Base-by-base conservation (phyloP, 2,888 invertebrate genomes). In the Pemphredon lugubris region DNA sequence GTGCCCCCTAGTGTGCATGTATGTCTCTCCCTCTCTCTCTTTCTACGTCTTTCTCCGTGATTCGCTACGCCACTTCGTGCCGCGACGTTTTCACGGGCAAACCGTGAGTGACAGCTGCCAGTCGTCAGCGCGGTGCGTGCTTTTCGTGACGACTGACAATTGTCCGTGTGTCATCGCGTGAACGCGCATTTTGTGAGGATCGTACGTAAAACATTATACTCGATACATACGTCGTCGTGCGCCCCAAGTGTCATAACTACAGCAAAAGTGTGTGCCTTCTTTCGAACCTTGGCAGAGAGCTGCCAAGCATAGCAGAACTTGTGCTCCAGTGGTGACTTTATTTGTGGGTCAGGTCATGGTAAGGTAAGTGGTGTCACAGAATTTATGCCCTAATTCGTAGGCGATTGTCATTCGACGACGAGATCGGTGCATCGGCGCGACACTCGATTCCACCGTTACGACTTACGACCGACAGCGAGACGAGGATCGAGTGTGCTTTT, bases 331-430 rank as follows among this genome's bases (percentile, higher is more conserved):
- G 42, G 55, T 67, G 64, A 53, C 72, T 73, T 77, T 60, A 76
- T 77, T 85, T 79, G 79, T 83, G 81, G 77, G 81, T 79, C 84
- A 83, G 84, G 87, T 83, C 83, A 88, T 87, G 88, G 88, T 88
- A 82, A 88, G 88, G 88, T 88, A 84, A 63, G 87, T 63, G 50
- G 73, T 44, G 53, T 64, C 54, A 70, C 11, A 23, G 34, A 34
- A 48, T 23, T 14, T 34, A 26, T 11, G 21, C 7, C 44, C 7
- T 7, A 14, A 11, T 32, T 18, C 11, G 7, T 53, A 32, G n/a
- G 21, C 32, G 48, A 47, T 42, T 54, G 50, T 34, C 61, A 26
- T 58, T n/a, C 44, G 13, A 1, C n/a, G n/a, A 14, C 50, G 20
- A 7, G n/a, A n/a, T n/a, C n/a, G n/a, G n/a, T n/a, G n/a, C n/a